Conservation (phyloP, 2,797 vertebrate species). For the Poeciliopsis turneri region DNA sequence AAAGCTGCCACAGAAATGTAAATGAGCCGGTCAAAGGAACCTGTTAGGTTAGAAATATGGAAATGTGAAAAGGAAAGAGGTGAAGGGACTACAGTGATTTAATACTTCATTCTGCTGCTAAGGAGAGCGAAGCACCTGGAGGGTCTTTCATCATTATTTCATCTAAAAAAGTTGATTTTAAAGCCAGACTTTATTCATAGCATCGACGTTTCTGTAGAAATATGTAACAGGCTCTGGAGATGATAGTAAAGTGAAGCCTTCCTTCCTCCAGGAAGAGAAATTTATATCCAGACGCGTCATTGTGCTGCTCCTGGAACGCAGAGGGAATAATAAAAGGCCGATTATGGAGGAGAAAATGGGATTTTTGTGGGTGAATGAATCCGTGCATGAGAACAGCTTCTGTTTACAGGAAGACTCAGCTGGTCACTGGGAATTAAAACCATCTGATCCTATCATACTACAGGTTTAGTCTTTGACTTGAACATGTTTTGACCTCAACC, state of each 20-base stretch:
- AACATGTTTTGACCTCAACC: neutral
- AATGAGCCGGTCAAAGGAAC: slow-evolving; percentile 46
- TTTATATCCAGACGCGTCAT: slow-evolving; percentile 6
- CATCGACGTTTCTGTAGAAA: neutral
- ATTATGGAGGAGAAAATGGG: slow-evolving; percentile 10
- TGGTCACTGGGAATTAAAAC: neutral
- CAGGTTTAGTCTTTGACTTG: neutral
- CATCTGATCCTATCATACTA: neutral
- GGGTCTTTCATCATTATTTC: slow-evolving; percentile 18
- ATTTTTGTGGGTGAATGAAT: slow-evolving; percentile 30
- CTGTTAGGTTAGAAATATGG: slow-evolving; percentile 40
- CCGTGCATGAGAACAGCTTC: slow-evolving; percentile 5
- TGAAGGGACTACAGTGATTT: slow-evolving; percentile 22
- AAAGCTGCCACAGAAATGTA: slow-evolving; percentile 57
- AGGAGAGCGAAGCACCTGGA: slow-evolving; percentile 1
- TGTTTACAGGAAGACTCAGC: neutral
- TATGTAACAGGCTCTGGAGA: slow-evolving; percentile 17
- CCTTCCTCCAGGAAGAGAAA: slow-evolving; percentile 18
- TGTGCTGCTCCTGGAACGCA: neutral
- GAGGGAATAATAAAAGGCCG: slow-evolving; percentile 11
- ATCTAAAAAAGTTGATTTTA: slow-evolving; percentile 31
- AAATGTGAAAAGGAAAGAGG: slow-evolving; percentile 37
- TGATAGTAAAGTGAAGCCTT: slow-evolving; percentile 25
- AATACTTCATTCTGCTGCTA: slow-evolving; percentile 28
- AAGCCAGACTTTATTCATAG: slow-evolving; percentile 28